Evolutionary conservation across 2,113 vertebrate genomes (phyloP), one percentile per base, ranked within the genome.

Genomic region (Helogale parvula): DNA sequence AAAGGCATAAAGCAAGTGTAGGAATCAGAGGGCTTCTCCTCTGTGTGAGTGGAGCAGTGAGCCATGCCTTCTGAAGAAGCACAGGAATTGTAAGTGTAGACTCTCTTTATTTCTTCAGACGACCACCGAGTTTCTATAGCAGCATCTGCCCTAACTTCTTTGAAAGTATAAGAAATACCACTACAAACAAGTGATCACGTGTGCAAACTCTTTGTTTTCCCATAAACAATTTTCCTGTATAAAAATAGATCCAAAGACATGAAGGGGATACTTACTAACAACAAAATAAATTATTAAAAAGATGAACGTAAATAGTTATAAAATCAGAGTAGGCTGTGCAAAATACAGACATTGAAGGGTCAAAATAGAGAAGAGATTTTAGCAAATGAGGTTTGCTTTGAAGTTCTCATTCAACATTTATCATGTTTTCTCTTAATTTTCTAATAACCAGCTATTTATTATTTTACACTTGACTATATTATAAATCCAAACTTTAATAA

Each of bases 231-330:
- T 94, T 80, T 96, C 14, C 38, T 80, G 5, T 90, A 71, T 60
- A 93, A 96, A 97, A 82, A 89, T 52, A 80, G 93, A 93, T 83
- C 54, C 88, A 63, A 95, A 88, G 14, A 19, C 47, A 68, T 72
- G n/a, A 41, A 93, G 15, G 72, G 1, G 50, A 77, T 68, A 2
- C 71, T 93, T 38, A 88, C 47, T 94, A 96, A 79, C 25, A 47
- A 52, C 65, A 86, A 74, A 72, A 88, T 17, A 96, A 90, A 68
- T 88, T 27, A 57, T 88, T 82, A 88, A 60, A 95, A 65, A 81
- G 35, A 71, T 72, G 25, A 65, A 83, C 23, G 21, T 57, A 93
- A 93, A 65, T 82, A 14, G 10, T 81, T 92, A 72, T 77, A 41
- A 96, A 94, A 76, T 89, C 45, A 83, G 80, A 86, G 60, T 27